Conservation (phyloP, 2,113 vertebrate genomes). For the crab-eating macaque (Macaca fascicularis) region T2T-MFA8v1.1 NC_088379.1:25860001-25860500, state of each 20-base stretch:
- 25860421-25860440: slow-evolving; percentile 28
- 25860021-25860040: neutral
- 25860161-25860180: neutral
- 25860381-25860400: slow-evolving; percentile 37
- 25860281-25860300: slow-evolving; percentile 22
- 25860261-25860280: slow-evolving; percentile 19
- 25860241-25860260: neutral
- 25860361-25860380: slow-evolving; percentile 17
- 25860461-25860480: neutral
- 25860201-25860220: neutral
- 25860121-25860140: neutral
- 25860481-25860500: slow-evolving; percentile 12
- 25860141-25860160: neutral
- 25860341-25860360: neutral
- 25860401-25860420: neutral
- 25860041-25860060: neutral
- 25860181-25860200: neutral
- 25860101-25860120: neutral
- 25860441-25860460: neutral
- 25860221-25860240: neutral
- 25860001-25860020: neutral
- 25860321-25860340: neutral
- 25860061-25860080: neutral
- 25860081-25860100: neutral
- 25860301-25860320: slow-evolving; percentile 1